These are phyloP conservation scores for Bolinopsis microptera DNA, from an alignment of 37 sponge, comb jelly and placozoan genomes.

Conservation along the genomic window DNA sequence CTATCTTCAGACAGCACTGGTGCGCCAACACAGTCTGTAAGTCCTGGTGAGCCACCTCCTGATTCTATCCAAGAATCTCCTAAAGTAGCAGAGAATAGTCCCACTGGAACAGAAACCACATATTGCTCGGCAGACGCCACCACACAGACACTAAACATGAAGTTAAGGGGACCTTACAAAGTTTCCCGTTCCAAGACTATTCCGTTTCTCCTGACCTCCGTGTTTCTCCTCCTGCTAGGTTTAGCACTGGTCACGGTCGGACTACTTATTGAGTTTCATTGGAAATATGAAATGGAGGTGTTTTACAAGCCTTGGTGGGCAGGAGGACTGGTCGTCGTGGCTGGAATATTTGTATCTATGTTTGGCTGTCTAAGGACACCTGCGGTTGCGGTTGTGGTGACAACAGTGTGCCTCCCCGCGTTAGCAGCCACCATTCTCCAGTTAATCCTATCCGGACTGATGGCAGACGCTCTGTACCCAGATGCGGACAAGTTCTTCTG, in stretches of 20 bases:
- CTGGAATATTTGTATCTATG: not conserved
- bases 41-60: no score
- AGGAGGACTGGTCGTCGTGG: not conserved
- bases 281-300: not conserved
- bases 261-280: conserved; percentile 41
- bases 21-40: no score
- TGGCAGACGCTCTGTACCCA: conserved; percentile 15
- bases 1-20: no score
- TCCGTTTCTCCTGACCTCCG: conserved; percentile 11
- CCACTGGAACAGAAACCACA: no score
- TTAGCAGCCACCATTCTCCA: conserved; percentile 1
- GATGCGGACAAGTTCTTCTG: conserved; percentile 1
- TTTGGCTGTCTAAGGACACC: conserved; percentile 30
- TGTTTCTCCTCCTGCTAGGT: conserved; percentile 9
- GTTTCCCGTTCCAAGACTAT: not conserved
- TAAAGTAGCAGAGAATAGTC: no score
- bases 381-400: not conserved
- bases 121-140: not conserved
- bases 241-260: conserved; percentile 4
- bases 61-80: no score
- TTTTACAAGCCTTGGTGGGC: conserved; percentile 52
- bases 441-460: not conserved
- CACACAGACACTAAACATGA: conserved; percentile 43
- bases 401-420: conserved; percentile 20
- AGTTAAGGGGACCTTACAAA: not conserved